These are phyloP conservation scores for Salmo trutta DNA, from an alignment of 2,797 vertebrate species.

Conservation along the genomic window DNA sequence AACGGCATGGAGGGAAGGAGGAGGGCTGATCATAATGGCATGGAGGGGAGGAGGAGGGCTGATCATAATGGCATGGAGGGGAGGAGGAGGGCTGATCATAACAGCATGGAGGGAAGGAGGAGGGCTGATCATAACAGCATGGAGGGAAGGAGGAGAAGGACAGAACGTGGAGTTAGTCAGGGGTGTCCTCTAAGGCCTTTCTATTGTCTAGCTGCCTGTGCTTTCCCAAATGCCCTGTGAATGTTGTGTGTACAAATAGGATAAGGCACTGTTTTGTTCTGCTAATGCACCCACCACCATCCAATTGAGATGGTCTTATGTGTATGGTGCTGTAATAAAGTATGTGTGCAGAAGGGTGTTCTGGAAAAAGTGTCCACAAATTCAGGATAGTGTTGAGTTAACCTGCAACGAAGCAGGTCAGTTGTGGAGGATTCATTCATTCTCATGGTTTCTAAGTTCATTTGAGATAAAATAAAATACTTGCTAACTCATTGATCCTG, in stretches of 20 bases:
- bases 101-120: not conserved
- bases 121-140: not conserved
- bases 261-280: not conserved
- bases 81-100: not conserved
- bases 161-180: not conserved
- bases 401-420: not conserved
- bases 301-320: no score
- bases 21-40: not conserved
- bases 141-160: not conserved
- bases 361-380: not conserved
- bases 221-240: no score
- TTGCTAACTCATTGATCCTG: not conserved
- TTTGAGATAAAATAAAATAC: not conserved
- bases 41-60: not conserved
- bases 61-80: not conserved
- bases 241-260: no score
- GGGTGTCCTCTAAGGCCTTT: not conserved
- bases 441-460: not conserved
- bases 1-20: not conserved
- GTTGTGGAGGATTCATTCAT: no score
- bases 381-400: not conserved
- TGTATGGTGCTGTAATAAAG: no score
- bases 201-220: not conserved
- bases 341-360: no score
- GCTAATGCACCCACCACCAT: not conserved